Evolutionary conservation across 2,888 invertebrate species (phyloP).

Genomic region (Leucania comma): DNA sequence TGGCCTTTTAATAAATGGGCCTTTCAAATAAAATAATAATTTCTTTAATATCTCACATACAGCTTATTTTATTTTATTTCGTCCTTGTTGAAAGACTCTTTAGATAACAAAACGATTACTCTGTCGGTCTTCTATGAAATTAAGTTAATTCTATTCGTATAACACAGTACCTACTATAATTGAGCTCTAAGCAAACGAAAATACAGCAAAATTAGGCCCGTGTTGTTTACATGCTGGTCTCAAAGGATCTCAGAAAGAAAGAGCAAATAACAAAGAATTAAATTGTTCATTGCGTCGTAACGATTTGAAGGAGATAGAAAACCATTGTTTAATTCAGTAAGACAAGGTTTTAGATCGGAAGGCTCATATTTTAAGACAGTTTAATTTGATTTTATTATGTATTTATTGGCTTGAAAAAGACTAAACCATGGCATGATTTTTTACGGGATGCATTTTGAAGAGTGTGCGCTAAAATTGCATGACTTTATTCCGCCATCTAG

Average conservation of each 20-base stretch:
- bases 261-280: background rate
- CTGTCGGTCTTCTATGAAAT: background rate
- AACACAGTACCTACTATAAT: background rate
- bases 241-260: background rate
- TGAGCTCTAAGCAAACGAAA: background rate
- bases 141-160: background rate
- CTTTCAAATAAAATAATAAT: too few relatives aligned
- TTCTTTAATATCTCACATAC: too few relatives aligned
- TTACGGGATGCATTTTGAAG: too few relatives aligned
- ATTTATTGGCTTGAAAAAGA: too few relatives aligned
- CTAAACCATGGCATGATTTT: too few relatives aligned
- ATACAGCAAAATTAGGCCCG: background rate
- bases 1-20: too few relatives aligned
- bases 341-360: background rate
- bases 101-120: background rate
- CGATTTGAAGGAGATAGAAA: background rate
- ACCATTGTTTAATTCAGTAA: background rate
- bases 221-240: background rate
- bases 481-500: too few relatives aligned
- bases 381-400: background rate
- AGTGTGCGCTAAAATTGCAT: too few relatives aligned
- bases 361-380: background rate
- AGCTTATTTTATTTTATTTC: too few relatives aligned
- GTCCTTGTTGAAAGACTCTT: too few relatives aligned
- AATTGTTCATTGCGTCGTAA: background rate